phyloP scores from a whole-genome alignment of 2,797 vertebrate species.

The Apogon hyalosoma region DNA sequence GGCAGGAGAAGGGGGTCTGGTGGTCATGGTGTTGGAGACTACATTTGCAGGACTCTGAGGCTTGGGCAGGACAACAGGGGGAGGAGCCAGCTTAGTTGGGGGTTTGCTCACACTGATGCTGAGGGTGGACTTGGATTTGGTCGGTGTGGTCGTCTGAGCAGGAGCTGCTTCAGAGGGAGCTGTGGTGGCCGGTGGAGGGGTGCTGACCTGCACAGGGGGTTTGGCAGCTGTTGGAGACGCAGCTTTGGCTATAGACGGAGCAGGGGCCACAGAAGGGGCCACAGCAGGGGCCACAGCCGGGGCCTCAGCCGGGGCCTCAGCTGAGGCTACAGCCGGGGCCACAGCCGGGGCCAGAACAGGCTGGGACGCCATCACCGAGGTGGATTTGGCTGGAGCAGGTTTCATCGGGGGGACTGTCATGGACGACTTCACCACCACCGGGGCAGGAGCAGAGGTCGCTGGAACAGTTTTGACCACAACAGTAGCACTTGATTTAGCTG shows the following conservation, averaged over 20 bases:
- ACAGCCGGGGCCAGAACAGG: slow-evolving; percentile 38
- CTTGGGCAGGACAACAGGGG: slow-evolving; percentile 83
- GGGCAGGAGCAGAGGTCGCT: slow-evolving; percentile 29
- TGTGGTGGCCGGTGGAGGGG: slow-evolving; percentile 12
- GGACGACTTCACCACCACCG: slow-evolving; percentile 84
- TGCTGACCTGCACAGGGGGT: slow-evolving; percentile 30
- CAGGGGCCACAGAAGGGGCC: slow-evolving; percentile 21
- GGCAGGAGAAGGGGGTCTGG: slow-evolving; percentile 68
- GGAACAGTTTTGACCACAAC: slow-evolving; percentile 79
- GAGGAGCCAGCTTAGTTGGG: slow-evolving; percentile 67
- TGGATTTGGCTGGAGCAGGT: slow-evolving; percentile 72
- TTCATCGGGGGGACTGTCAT: slow-evolving; percentile 82
- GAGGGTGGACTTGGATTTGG: slow-evolving; percentile 80
- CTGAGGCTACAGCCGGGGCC: slow-evolving; percentile 40
- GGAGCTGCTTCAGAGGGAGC: slow-evolving; percentile 37
- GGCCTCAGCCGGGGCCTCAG: slow-evolving; percentile 28
- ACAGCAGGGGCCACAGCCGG: slow-evolving; percentile 24
- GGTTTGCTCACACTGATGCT: slow-evolving; percentile 82
- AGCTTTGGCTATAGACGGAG: slow-evolving; percentile 39
- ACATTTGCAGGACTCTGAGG: slow-evolving; percentile 77
- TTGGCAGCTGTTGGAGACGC: slow-evolving; percentile 41
- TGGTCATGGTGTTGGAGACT: slow-evolving; percentile 43
- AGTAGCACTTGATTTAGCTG: slow-evolving; percentile 73
- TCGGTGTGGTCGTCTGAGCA: slow-evolving; percentile 63
- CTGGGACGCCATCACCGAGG: slow-evolving; percentile 45